These are phyloP conservation scores for Monoplex corrugatus DNA, from an alignment of 2,888 invertebrate genomes.

Conservation along the genomic window DNA sequence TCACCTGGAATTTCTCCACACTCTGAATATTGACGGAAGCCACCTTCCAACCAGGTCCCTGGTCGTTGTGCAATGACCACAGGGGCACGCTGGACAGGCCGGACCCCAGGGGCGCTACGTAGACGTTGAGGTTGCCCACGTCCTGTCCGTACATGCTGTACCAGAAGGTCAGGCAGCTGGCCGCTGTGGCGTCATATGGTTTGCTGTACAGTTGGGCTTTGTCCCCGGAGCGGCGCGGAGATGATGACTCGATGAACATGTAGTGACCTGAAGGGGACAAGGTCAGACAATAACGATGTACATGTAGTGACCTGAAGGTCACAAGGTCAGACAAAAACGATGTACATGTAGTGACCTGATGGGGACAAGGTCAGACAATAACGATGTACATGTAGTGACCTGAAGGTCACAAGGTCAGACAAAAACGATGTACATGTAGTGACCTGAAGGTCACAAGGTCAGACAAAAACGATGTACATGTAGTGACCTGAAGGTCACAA, in stretches of 20 bases:
- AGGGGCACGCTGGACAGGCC: constrained; percentile 56
- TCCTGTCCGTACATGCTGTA: constrained; percentile 67
- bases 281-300: background rate
- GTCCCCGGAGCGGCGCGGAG: constrained; percentile 84
- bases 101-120: constrained; percentile 48
- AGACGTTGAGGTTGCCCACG: constrained; percentile 69
- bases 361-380: background rate
- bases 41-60: constrained; percentile 71
- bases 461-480: too few species aligned
- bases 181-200: constrained; percentile 54
- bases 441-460: too few species aligned
- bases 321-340: background rate
- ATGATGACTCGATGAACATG: constrained; percentile 78
- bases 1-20: constrained; percentile 58
- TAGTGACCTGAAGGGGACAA: constrained; percentile 61
- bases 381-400: background rate
- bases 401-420: background rate
- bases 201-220: constrained; percentile 77
- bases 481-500: too few species aligned
- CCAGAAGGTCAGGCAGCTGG: constrained; percentile 69
- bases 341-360: background rate
- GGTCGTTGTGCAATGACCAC: constrained; percentile 68
- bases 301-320: too few species aligned
- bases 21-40: constrained; percentile 62
- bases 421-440: too few species aligned